Evolutionary conservation across 2,888 invertebrate species (phyloP), one percentile per base, ranked within the genome.

Genomic region (Ethmia dodecea): DNA sequence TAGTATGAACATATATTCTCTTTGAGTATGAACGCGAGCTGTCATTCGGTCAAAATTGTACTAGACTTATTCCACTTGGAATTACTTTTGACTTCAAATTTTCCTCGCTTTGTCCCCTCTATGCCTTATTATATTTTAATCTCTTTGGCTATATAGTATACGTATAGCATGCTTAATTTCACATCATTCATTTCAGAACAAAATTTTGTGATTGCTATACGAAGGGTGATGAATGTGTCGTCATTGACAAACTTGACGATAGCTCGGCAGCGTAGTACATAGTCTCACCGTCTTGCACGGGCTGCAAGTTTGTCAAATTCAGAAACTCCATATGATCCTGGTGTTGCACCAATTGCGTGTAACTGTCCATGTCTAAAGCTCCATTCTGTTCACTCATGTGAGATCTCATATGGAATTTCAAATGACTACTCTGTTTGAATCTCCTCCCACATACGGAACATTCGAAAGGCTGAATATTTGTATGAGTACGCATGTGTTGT

Each of bases 401-500:
- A 2, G 83, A 81, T 1, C 80, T 65, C 71, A 83, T 72, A 45
- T 87, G 86, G 38, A 84, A 83, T 40, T 86, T 86, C 35, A 86
- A 57, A 47, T 86, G 86, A 43, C 86, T 83, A 38, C 80, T 81
- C 52, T 87, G 86, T 35, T 86, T 86, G 35, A 87, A 87, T 25
- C 78, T 59, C 18, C 77, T 61, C 1, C 70, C 67, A 35, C 86
- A 87, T 0, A 77, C 52, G 0, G 68, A 59, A 43, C 86, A 87
- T 45, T 72, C 74, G 42, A 86, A 87, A 0, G 86, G 86, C 42
- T 86, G 86, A 29, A 86, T 83, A 44, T 84, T 86, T 0, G 86
- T 86, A 43, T 87, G 86, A 0, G 84, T 84, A 0, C 86, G 61
- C 86, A 87, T 86, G 49, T 86, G 86, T 47, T 87, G 86, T 1